Evolutionary conservation across 2,113 vertebrate genomes (phyloP).

Genomic region (Phylloscopus whistleri): DNA sequence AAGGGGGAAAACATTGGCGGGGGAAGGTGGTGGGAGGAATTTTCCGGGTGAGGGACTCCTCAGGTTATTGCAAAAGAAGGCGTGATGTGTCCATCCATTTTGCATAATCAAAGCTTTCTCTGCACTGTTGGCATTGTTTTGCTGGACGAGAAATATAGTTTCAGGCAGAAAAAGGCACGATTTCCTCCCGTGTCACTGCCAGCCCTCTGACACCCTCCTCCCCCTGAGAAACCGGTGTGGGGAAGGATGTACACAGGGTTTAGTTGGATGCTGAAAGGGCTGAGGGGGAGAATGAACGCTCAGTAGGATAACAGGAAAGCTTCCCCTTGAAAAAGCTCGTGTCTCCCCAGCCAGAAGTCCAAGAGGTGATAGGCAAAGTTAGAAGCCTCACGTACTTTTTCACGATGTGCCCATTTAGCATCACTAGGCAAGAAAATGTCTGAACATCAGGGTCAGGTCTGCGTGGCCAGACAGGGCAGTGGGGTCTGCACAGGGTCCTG

Average conservation of each 20-base stretch:
- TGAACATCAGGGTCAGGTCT: not conserved
- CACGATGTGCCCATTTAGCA: not conserved
- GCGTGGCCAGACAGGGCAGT: not conserved
- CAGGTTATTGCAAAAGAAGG: conserved; percentile 17
- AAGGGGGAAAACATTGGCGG: not conserved
- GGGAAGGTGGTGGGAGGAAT: not conserved
- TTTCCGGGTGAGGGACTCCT: conserved; percentile 37
- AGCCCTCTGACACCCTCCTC: not conserved
- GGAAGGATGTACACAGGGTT: not conserved
- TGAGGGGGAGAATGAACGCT: not conserved
- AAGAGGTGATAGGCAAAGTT: conserved; percentile 25
- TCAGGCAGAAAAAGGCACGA: not conserved
- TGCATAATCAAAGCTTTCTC: conserved; percentile 54
- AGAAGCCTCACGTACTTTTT: conserved; percentile 11
- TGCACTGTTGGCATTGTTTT: conserved; percentile 41
- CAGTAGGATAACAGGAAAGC: not conserved
- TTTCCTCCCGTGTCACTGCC: not conserved
- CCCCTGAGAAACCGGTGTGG: not conserved
- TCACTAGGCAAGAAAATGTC: not conserved
- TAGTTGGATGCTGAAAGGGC: not conserved
- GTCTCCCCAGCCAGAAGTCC: not conserved
- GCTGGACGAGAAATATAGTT: conserved; percentile 37
- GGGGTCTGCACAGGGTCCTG: not conserved
- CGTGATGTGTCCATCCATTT: conserved; percentile 51
- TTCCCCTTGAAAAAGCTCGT: conserved; percentile 6